Percentiles rank a stretch among this genome's conserved stretches.
Evolutionary conservation across 53 echinoderm and acorn worm genomes (phyloP).

Genomic region (Hippasteria phrygiana): DNA sequence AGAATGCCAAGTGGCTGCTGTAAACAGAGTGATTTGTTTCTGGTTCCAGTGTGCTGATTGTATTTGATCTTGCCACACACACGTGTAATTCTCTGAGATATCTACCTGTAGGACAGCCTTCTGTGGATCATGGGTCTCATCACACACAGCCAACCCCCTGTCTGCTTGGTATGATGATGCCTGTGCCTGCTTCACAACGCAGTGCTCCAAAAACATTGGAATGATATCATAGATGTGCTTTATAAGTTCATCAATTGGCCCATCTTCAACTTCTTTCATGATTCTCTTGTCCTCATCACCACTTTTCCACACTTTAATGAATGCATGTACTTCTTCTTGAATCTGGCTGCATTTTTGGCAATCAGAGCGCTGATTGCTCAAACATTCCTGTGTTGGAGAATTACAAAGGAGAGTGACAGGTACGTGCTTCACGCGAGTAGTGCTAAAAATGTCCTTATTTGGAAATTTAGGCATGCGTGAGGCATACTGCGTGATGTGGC

Average conservation of each 20-base stretch:
- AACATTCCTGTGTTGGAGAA: conserved; percentile 46
- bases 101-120: conserved; percentile 62
- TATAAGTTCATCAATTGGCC: not conserved
- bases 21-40: conserved; percentile 59
- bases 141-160: not conserved
- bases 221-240: conserved; percentile 41
- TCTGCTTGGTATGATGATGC: conserved; percentile 26
- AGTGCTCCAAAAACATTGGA: conserved; percentile 62
- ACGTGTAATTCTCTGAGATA: conserved; percentile 73
- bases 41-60: conserved; percentile 71
- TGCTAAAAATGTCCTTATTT: too few relatives aligned
- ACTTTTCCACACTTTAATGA: conserved; percentile 55
- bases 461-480: too few relatives aligned
- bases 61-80: conserved; percentile 68
- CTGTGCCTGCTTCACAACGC: conserved; percentile 54
- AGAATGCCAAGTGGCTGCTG: conserved; percentile 55
- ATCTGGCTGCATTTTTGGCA: conserved; percentile 55
- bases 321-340: conserved; percentile 28
- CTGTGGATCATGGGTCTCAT: conserved; percentile 20
- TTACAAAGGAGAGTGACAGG: conserved; percentile 11
- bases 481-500: too few relatives aligned
- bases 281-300: conserved; percentile 24
- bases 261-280: conserved; percentile 36
- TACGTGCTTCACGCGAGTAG: too few relatives aligned
- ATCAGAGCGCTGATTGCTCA: conserved; percentile 27